Evolutionary conservation across 2,888 invertebrate genomes (phyloP).

Genomic region (Deilephila porcellus): DNA sequence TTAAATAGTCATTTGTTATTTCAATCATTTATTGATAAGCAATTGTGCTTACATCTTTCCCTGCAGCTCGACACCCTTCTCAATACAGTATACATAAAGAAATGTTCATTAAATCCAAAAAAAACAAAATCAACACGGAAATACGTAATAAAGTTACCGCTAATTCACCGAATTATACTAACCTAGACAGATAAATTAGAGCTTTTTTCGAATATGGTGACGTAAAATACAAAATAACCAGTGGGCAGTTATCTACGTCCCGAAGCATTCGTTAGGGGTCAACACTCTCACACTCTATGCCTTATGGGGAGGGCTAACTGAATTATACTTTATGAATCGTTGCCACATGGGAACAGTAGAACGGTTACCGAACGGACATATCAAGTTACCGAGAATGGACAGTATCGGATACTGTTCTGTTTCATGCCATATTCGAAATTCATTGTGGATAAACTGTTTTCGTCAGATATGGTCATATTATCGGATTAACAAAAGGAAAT

Average conservation of each 20-base stretch:
- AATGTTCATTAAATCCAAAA: too few species aligned
- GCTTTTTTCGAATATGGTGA: not conserved
- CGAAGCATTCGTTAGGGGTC: slow-evolving; percentile 52
- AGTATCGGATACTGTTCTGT: not conserved
- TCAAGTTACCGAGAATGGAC: slow-evolving; percentile 5
- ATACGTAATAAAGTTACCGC: not conserved
- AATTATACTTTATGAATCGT: slow-evolving; percentile 28
- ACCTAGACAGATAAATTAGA: not conserved
- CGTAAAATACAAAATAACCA: slow-evolving; percentile 21
- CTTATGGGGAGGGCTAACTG: slow-evolving; percentile 34
- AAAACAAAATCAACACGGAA: too few species aligned
- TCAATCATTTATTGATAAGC: too few species aligned
- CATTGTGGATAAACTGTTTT: not conserved
- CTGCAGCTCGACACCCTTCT: too few species aligned
- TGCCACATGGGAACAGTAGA: not conserved
- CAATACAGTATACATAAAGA: too few species aligned
- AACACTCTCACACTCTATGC: slow-evolving; percentile 42
- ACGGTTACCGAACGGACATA: slow-evolving; percentile 4
- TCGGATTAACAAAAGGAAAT: too few species aligned
- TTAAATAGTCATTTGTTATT: too few species aligned
- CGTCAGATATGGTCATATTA: not conserved
- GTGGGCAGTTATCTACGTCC: slow-evolving; percentile 38
- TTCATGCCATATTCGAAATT: too few species aligned
- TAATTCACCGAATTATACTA: not conserved
- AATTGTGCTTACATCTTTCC: too few species aligned